Conservation (phyloP, 2,888 invertebrate species). For the Toxonevra muliebris region DNA sequence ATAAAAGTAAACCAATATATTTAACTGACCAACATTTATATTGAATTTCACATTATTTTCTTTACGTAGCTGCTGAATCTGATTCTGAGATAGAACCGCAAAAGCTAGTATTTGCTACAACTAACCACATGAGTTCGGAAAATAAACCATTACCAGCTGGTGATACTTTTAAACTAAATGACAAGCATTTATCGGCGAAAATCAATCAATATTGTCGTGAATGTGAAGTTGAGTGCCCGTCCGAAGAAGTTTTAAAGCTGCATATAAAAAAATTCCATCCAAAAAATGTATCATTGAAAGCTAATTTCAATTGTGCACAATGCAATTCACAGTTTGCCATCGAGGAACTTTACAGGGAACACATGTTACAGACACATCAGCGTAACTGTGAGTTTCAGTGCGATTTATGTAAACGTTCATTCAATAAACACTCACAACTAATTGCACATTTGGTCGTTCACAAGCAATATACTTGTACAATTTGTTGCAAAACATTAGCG, state of each 20-base stretch:
- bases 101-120: too few relatives aligned
- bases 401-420: conserved; percentile 9
- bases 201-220: conserved; percentile 23
- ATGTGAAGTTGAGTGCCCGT: conserved; percentile 31
- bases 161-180: not conserved
- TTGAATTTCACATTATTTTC: too few relatives aligned
- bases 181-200: not conserved
- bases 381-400: conserved; percentile 9
- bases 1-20: not conserved
- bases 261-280: conserved; percentile 28
- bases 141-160: not conserved
- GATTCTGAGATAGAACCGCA: too few relatives aligned
- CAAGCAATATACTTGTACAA: not conserved
- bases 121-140: too few relatives aligned
- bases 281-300: not conserved
- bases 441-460: conserved; percentile 12
- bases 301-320: not conserved
- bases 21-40: too few relatives aligned
- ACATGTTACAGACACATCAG: not conserved
- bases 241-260: conserved; percentile 26
- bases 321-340: not conserved
- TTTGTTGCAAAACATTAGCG: conserved; percentile 9
- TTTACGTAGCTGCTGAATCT: too few relatives aligned
- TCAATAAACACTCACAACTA: not conserved
- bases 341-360: conserved; percentile 6